Evolutionary conservation across 2,797 vertebrate species (phyloP).

Genomic region (Apodemus agrarius): DNA sequence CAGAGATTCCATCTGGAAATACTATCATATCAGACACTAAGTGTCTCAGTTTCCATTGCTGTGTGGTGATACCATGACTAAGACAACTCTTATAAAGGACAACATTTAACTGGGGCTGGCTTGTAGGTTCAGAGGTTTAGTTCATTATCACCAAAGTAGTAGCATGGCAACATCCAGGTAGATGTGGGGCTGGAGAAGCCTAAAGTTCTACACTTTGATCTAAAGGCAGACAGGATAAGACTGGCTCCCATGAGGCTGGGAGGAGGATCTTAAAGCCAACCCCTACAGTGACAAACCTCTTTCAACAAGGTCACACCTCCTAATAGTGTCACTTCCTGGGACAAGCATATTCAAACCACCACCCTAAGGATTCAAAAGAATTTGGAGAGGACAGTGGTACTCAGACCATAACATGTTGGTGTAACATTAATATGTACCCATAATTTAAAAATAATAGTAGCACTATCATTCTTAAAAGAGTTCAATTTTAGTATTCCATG

Average conservation of each 20-base stretch:
- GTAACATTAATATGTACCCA: background rate
- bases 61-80: background rate
- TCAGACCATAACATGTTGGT: background rate
- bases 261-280: background rate
- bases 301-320: background rate
- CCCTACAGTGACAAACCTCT: background rate
- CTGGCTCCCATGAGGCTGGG: background rate
- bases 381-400: background rate
- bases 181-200: background rate
- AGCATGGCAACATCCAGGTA: background rate
- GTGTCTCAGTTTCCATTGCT: background rate
- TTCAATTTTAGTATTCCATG: background rate
- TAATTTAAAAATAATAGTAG: conserved; percentile 36
- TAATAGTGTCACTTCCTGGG: background rate
- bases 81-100: background rate
- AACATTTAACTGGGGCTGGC: background rate
- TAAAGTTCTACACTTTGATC: background rate
- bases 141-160: background rate
- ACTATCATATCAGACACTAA: background rate
- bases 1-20: background rate
- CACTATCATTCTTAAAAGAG: background rate
- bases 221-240: background rate
- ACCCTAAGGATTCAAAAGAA: background rate
- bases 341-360: background rate
- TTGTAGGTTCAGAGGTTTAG: background rate